Evolutionary conservation across 2,797 vertebrate genomes (phyloP), one percentile per base, ranked within the genome.

Genomic region (Melanogrammus aeglefinus): DNA sequence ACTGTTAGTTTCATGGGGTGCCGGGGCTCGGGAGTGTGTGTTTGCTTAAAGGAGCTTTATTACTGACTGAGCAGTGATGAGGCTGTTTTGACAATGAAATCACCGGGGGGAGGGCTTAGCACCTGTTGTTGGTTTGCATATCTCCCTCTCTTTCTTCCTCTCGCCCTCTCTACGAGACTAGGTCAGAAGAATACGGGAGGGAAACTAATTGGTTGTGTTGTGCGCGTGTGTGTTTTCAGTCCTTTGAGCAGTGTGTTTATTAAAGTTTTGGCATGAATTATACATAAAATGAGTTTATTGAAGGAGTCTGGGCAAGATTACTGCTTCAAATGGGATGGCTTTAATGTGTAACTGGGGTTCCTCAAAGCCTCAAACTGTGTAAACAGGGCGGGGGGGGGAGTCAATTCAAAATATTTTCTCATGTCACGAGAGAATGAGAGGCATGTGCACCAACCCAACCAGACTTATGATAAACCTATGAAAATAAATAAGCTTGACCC

Each of bases 321-420:
- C 85, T 80, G 76, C 76, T 70, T 85, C 77, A 87, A 86, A 92
- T 88, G 69, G 82, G 69, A 80, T 2, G 31, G 76, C 36, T 76
- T 0, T 90, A 92, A 93, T 88, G 90, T 85, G 72, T 69, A 87
- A 80, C 88, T 90, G 91, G 87, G 90, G 91, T 78, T 80, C 6
- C 2, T 88, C 81, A 88, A 87, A 88, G 79, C 1, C 76, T 71
- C 4, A 10, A 83, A 77, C 74, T 12, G 75, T 35, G 78, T 81
- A 86, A 71, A 36, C 76, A 44, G 41, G 41, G 14, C 41, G 57
- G 21, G 21, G 47, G n/a, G 57, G 21, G 21, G 36, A 77, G 33
- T 83, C 83, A 77, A 79, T 71, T 75, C 57, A 83, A 90, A 91
- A 90, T 82, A 75, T 90, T 93, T 89, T 78, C 51, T 78, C 83